Conservation (phyloP, 2,113 vertebrate species). For the Egretta garzetta region DNA sequence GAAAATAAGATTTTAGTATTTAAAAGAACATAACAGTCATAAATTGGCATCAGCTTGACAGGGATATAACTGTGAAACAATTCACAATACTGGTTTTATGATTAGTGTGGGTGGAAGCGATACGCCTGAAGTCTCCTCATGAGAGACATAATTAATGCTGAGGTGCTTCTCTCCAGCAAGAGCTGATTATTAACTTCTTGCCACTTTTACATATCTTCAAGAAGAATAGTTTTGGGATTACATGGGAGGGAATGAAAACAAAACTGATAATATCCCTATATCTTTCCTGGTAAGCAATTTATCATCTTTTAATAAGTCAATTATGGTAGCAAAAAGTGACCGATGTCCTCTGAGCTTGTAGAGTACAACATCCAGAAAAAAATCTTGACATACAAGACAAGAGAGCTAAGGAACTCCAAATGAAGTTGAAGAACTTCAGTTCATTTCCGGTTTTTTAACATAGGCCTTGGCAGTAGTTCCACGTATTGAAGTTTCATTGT, state of each 20-base stretch:
- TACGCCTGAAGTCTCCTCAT: not conserved
- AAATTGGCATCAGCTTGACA: not conserved
- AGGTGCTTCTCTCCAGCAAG: not conserved
- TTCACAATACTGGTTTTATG: not conserved
- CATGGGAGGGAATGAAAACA: not conserved
- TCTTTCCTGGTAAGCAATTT: not conserved
- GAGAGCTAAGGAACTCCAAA: not conserved
- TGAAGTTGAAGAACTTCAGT: not conserved
- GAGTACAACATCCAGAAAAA: not conserved
- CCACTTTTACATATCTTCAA: not conserved
- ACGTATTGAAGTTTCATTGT: not conserved
- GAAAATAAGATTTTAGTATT: not conserved
- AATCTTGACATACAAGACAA: not conserved
- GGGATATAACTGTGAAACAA: not conserved
- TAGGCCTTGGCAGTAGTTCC: not conserved
- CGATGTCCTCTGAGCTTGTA: not conserved
- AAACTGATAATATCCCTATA: not conserved
- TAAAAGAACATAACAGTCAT: not conserved
- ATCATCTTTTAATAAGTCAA: not conserved
- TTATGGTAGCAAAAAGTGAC: not conserved
- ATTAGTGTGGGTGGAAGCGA: not conserved
- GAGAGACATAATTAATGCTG: not conserved
- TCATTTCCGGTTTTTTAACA: not conserved
- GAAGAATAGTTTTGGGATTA: not conserved
- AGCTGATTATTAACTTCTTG: not conserved